Evolutionary conservation across 2,113 vertebrate genomes (phyloP).

Genomic region (Entosphenus tridentatus): DNA sequence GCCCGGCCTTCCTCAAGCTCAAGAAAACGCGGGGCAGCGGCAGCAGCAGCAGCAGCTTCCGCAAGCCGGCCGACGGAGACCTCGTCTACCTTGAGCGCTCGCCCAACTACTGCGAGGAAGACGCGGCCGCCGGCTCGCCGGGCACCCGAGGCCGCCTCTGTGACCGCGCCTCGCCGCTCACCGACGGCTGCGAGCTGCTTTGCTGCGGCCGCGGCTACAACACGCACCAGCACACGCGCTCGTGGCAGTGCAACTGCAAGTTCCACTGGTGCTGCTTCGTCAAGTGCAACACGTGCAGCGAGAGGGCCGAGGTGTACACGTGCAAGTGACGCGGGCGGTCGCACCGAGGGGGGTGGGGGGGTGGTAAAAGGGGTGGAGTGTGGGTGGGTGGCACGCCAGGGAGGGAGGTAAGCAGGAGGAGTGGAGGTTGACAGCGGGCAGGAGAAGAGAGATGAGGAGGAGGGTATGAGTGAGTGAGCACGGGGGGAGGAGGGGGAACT

Average conservation of each 20-base stretch:
- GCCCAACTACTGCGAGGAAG: constrained; percentile 86
- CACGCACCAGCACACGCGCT: constrained; percentile 81
- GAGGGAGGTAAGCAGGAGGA: not conserved
- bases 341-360: not conserved
- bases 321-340: constrained; percentile 39
- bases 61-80: constrained; percentile 85
- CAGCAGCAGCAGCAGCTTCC: constrained; percentile 20
- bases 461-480: too few relatives aligned
- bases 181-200: constrained; percentile 76
- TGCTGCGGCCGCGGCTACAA: constrained; percentile 95
- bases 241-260: constrained; percentile 98
- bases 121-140: constrained; percentile 53
- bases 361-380: not conserved
- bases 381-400: not conserved
- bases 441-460: too few relatives aligned
- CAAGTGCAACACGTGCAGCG: constrained; percentile 93
- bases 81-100: constrained; percentile 91
- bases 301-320: constrained; percentile 83
- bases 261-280: constrained; percentile 99
- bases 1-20: constrained; percentile 5
- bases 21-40: not conserved
- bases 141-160: constrained; percentile 77
- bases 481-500: too few relatives aligned
- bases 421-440: too few relatives aligned
- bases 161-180: constrained; percentile 80